Percentiles rank a stretch among this genome's conserved stretches.
phyloP scores from a whole-genome alignment of 2,888 invertebrate genomes.

The Entomobrya proxima region DNA sequence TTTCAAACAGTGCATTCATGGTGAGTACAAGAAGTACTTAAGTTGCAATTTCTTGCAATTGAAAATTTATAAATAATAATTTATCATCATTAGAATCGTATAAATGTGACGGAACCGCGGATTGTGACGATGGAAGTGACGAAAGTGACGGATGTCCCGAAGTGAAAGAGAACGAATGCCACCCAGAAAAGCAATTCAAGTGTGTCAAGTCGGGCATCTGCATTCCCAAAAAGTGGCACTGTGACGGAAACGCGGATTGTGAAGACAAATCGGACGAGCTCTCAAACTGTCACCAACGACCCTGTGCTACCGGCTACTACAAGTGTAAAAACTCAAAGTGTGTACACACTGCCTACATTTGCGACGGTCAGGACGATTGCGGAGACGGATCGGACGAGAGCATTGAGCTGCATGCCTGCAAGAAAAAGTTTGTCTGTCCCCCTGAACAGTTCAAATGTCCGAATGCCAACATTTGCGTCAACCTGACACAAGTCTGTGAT shows the following conservation, averaged over 20 bases:
- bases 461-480: constrained; percentile 83
- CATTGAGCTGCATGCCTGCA: constrained; percentile 71
- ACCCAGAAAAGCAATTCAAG: constrained; percentile 85
- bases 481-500: constrained; percentile 92
- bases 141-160: constrained; percentile 89
- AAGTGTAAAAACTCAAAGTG: constrained; percentile 91
- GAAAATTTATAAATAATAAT: no score
- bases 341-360: constrained; percentile 94
- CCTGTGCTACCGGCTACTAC: constrained; percentile 87
- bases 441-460: constrained; percentile 71
- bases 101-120: constrained; percentile 73
- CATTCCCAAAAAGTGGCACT: constrained; percentile 94
- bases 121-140: constrained; percentile 87
- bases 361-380: constrained; percentile 95
- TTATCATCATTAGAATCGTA: no score
- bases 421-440: constrained; percentile 70
- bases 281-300: constrained; percentile 79
- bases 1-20: constrained; percentile 94
- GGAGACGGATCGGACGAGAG: constrained; percentile 78
- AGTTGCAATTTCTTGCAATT: no score
- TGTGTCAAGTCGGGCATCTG: constrained; percentile 92
- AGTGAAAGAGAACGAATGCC: constrained; percentile 91
- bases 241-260: constrained; percentile 94
- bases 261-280: constrained; percentile 90
- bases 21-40: background rate